Percentiles rank a stretch among this genome's conserved stretches.
Conservation (phyloP, 2,888 invertebrate genomes). For the Aradus depressus region DNA sequence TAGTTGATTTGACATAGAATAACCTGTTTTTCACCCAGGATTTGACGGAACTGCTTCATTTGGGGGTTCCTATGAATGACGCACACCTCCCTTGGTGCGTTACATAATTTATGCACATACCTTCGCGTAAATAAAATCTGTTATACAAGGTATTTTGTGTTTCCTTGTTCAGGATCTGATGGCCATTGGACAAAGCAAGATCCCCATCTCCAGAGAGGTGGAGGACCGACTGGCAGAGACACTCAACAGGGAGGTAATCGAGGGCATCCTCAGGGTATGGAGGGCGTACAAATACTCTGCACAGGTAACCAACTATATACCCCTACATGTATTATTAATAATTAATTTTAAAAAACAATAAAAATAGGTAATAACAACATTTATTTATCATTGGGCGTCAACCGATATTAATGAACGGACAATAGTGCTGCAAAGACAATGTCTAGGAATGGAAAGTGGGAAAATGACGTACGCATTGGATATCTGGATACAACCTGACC, state of each 20-base stretch:
- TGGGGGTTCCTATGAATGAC: no score
- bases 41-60: no score
- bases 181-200: conserved; percentile 55
- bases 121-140: not conserved
- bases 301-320: conserved; percentile 4
- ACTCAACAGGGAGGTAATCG: conserved; percentile 69
- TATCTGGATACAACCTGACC: no score
- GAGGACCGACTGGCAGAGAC: conserved; percentile 67
- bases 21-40: no score
- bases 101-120: not conserved
- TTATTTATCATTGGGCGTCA: no score
- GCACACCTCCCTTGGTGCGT: no score
- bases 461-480: no score
- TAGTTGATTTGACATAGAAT: no score
- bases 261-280: conserved; percentile 70
- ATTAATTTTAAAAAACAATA: not conserved
- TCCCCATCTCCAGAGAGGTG: conserved; percentile 54
- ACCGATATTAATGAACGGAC: no score
- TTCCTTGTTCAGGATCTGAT: conserved; percentile 50
- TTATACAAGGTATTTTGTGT: not conserved
- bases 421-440: no score
- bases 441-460: no score
- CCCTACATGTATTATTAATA: not conserved
- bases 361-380: no score
- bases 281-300: conserved; percentile 60